phyloP scores from a whole-genome alignment of 1,140 invertebrate species.

The Micrasema minimum region DNA sequence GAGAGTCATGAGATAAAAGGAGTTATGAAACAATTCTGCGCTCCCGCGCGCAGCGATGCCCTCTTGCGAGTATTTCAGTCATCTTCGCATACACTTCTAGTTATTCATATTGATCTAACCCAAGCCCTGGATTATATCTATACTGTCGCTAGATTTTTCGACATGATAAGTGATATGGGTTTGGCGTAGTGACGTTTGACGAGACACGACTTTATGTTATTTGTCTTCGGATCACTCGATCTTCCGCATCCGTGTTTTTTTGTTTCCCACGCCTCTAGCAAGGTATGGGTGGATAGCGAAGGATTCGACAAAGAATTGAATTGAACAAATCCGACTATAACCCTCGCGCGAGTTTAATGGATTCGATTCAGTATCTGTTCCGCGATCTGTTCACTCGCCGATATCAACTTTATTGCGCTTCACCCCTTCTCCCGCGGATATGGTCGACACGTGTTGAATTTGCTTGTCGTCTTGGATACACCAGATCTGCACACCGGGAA shows the following conservation, averaged over 20 bases:
- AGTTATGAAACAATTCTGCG: too few species aligned
- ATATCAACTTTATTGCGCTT: slow-evolving; percentile 39
- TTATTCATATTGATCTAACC: too few species aligned
- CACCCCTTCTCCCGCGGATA: slow-evolving; percentile 59
- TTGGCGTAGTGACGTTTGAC: slow-evolving; percentile 33
- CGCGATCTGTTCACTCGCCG: slow-evolving; percentile 55
- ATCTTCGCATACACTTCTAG: slow-evolving; percentile 69
- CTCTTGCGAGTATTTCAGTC: too few species aligned
- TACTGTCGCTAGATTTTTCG: slow-evolving; percentile 50
- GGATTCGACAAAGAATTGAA: slow-evolving; percentile 65
- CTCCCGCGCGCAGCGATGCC: too few species aligned
- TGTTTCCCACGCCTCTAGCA: slow-evolving; percentile 57
- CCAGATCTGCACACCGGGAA: slow-evolving; percentile 52
- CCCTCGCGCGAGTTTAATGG: slow-evolving; percentile 65
- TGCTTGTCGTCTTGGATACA: slow-evolving; percentile 59
- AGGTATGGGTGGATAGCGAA: slow-evolving; percentile 62
- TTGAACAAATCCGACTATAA: slow-evolving; percentile 67
- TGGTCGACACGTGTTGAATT: slow-evolving; percentile 66
- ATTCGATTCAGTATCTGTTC: too few species aligned
- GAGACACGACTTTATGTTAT: slow-evolving; percentile 34
- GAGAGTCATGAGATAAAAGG: too few species aligned
- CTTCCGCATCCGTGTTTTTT: slow-evolving; percentile 64
- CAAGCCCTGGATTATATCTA: slow-evolving; percentile 58
- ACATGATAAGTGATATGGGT: slow-evolving; percentile 40
- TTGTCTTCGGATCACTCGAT: slow-evolving; percentile 60